Evolutionary conservation across 1,140 invertebrate species (phyloP).

Genomic region (Hermatobates lingyangjiaoensis): DNA sequence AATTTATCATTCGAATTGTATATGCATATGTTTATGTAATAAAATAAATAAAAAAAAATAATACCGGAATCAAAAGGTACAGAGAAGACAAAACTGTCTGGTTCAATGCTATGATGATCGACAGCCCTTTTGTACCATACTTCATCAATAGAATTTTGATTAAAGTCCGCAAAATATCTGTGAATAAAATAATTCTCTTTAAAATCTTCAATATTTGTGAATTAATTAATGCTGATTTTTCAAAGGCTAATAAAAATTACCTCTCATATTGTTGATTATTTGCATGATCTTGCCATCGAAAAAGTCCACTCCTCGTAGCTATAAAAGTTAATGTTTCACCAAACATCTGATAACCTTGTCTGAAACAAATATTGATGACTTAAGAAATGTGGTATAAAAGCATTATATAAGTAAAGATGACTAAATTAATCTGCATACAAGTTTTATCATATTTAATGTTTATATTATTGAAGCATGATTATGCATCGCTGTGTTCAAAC

Average conservation of each 20-base stretch:
- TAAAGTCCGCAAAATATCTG: conserved; percentile 58
- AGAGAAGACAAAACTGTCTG: conserved; percentile 79
- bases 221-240: background rate
- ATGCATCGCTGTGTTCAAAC: background rate
- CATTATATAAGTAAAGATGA: background rate
- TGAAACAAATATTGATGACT: conserved; percentile 29
- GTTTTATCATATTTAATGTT: background rate
- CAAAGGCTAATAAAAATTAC: conserved; percentile 26
- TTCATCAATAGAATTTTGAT: conserved; percentile 68
- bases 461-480: background rate
- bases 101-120: conserved; percentile 67
- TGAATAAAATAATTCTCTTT: background rate
- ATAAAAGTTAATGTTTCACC: conserved; percentile 66
- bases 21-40: too few relatives aligned
- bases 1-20: too few relatives aligned
- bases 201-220: conserved; percentile 6
- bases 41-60: too few relatives aligned
- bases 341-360: conserved; percentile 68
- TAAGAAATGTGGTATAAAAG: background rate
- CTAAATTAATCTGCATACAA: too few relatives aligned
- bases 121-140: conserved; percentile 85
- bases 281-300: conserved; percentile 61
- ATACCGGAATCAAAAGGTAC: conserved; percentile 66
- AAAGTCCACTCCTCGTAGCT: conserved; percentile 69
- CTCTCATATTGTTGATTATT: conserved; percentile 32